Conservation (phyloP, 2,113 vertebrate species). For the Syrrhaptes paradoxus region DNA sequence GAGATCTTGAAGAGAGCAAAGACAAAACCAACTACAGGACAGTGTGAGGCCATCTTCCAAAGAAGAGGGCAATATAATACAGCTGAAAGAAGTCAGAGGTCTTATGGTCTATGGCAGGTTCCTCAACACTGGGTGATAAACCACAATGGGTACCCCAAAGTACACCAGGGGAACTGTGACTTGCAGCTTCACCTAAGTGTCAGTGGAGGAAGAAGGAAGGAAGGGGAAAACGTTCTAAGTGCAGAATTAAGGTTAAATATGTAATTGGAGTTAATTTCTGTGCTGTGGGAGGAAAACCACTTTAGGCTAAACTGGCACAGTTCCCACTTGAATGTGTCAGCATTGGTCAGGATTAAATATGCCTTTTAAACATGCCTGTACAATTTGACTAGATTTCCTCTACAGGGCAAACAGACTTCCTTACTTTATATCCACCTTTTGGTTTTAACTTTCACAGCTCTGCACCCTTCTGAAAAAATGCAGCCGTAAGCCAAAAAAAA, state of each 20-base stretch:
- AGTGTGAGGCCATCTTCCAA: not conserved
- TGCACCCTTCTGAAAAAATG: not conserved
- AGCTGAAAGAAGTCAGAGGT: not conserved
- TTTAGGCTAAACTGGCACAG: not conserved
- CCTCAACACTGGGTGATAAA: not conserved
- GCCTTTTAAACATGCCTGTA: not conserved
- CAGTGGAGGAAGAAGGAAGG: not conserved
- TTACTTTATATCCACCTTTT: not conserved
- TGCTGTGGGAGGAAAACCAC: not conserved
- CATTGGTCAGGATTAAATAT: not conserved
- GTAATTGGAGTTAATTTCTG: not conserved
- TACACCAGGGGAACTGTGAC: not conserved
- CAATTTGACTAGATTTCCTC: not conserved
- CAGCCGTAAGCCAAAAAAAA: not conserved
- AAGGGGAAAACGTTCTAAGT: not conserved
- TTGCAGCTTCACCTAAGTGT: not conserved
- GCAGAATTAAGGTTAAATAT: not conserved
- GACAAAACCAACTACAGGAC: not conserved
- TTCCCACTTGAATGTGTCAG: not conserved
- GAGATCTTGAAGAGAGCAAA: not conserved
- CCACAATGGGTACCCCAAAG: not conserved
- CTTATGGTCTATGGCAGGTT: not conserved
- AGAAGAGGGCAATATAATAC: not conserved
- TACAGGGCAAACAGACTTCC: not conserved
- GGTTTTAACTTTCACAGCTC: not conserved